These are phyloP conservation scores for Microtus oregoni DNA, from an alignment of 2,113 vertebrate genomes.

Conservation along the genomic window DNA sequence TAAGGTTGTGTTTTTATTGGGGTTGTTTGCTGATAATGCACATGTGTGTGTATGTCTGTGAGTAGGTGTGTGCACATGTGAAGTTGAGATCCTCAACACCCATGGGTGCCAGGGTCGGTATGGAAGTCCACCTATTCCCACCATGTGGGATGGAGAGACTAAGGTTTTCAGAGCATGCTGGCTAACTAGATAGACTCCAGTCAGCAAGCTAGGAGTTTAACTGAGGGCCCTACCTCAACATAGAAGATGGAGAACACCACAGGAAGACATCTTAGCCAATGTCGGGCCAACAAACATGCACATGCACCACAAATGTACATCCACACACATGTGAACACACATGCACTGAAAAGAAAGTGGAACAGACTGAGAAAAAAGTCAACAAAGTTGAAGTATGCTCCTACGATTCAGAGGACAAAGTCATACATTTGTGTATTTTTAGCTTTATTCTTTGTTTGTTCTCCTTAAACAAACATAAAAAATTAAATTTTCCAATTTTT, in stretches of 20 bases:
- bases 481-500: not conserved
- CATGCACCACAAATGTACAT: not conserved
- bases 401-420: not conserved
- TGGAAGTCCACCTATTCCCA: not conserved
- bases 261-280: not conserved
- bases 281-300: not conserved
- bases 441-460: not conserved
- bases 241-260: not conserved
- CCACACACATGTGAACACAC: not conserved
- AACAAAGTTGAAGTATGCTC: not conserved
- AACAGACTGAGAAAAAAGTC: not conserved
- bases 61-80: not conserved
- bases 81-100: not conserved
- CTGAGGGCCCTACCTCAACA: not conserved
- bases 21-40: not conserved
- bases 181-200: not conserved
- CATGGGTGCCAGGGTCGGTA: not conserved
- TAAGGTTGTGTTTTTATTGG: not conserved
- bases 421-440: not conserved
- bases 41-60: not conserved
- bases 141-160: not conserved
- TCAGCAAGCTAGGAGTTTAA: not conserved
- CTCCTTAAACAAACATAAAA: not conserved
- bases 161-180: not conserved
- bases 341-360: not conserved